Evolutionary conservation across 37 sponge, comb jelly and placozoan species (phyloP).

Genomic region (Haliclona indistincta): DNA sequence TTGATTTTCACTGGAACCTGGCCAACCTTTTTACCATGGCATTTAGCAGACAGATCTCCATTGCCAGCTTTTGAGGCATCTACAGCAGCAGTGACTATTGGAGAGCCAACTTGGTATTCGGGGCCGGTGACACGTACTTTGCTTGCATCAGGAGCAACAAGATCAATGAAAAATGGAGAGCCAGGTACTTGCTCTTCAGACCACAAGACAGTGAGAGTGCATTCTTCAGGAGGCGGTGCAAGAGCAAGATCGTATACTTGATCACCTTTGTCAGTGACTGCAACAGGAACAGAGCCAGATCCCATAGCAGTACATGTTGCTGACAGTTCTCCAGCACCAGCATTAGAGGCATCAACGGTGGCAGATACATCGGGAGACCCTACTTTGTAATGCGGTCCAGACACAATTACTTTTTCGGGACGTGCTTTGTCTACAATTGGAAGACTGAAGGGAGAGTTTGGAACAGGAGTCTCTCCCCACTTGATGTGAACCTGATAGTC

Average conservation of each 20-base stretch:
- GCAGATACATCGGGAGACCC: constrained; percentile 36
- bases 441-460: constrained; percentile 65
- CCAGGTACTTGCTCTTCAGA: constrained; percentile 29
- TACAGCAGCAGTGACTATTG: constrained; percentile 23
- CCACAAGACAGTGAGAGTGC: constrained; percentile 67
- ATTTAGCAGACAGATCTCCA: constrained; percentile 40
- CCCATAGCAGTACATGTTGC: constrained; percentile 16
- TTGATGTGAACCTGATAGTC: constrained; percentile 34
- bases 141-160: constrained; percentile 24
- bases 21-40: constrained; percentile 31
- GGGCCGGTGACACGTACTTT: constrained; percentile 21
- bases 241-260: constrained; percentile 20
- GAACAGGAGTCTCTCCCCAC: constrained; percentile 43
- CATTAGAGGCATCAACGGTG: constrained; percentile 23
- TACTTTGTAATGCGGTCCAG: constrained; percentile 14
- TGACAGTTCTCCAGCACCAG: constrained; percentile 37
- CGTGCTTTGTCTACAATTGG: constrained; percentile 3
- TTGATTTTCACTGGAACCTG: constrained; percentile 13
- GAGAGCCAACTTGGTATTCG: neutral
- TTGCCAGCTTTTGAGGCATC: constrained; percentile 65
- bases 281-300: constrained; percentile 26
- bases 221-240: constrained; percentile 52
- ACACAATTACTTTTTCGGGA: neutral
- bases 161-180: constrained; percentile 49
- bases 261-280: neutral